Conservation (phyloP, 2,888 invertebrate genomes). For the Chydorus sphaericus region DNA sequence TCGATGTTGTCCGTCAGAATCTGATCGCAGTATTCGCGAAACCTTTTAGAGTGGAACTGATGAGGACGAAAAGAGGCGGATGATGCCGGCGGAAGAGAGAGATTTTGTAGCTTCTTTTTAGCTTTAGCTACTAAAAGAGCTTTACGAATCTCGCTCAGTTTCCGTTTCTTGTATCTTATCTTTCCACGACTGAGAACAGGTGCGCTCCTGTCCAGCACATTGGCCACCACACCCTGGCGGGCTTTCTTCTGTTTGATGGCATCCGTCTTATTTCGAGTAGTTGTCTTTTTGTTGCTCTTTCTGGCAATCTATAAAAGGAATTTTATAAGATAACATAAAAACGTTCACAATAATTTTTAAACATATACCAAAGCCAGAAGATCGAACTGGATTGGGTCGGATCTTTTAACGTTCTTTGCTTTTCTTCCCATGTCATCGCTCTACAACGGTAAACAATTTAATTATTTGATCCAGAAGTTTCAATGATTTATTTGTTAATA, state of each 20-base stretch:
- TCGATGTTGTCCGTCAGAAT: conserved; percentile 40
- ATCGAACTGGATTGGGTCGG: conserved; percentile 16
- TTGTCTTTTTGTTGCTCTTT: neutral
- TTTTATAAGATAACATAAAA: too few relatives aligned
- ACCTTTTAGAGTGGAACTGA: conserved; percentile 2
- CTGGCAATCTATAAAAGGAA: too few relatives aligned
- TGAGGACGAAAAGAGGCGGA: neutral
- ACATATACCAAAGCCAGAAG: conserved; percentile 11
- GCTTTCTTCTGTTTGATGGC: neutral
- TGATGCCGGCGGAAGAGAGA: neutral
- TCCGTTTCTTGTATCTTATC: conserved; percentile 32
- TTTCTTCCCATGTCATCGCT: too few relatives aligned
- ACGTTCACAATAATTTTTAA: too few relatives aligned
- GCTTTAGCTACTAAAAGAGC: conserved; percentile 21
- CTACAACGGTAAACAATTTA: too few relatives aligned
- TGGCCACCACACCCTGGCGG: conserved; percentile 14
- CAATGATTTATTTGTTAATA: too few relatives aligned
- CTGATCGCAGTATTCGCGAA: conserved; percentile 39
- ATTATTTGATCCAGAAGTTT: too few relatives aligned
- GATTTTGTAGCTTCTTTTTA: conserved; percentile 15
- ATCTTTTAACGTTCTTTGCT: conserved; percentile 9
- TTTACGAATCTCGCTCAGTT: conserved; percentile 32
- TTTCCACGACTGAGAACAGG: conserved; percentile 33
- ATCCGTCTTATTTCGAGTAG: neutral
- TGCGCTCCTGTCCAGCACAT: conserved; percentile 27